Base-by-base conservation (phyloP, 2,797 vertebrate genomes). In the Periophthalmus magnuspinnatus region DNA sequence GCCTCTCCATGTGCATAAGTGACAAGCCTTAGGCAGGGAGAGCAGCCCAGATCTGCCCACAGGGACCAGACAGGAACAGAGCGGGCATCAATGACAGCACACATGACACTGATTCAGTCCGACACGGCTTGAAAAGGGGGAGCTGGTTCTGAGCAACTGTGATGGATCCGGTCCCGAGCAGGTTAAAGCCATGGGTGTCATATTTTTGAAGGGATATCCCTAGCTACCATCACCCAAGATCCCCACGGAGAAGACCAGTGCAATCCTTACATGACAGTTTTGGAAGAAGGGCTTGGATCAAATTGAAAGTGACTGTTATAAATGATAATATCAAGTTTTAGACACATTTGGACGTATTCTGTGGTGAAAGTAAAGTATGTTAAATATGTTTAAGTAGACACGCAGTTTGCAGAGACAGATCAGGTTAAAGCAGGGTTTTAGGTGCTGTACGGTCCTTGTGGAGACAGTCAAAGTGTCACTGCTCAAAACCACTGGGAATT, bases 1-100 rank as follows among this genome's bases (percentile, higher is more conserved):
- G 63, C 47, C 33, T 50, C 28, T 50, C 24, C 28, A 50, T 33
- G 45, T 65, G 63, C 24, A 50, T 65, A 50, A 32, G 47, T 65
- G 63, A 65, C 63, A 65, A 65, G 63, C 63, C 63, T 65, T n/a
- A 65, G 63, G 63, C 63, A 65, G 63, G 24, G 47, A 65, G 63
- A 50, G 47, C 47, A 50, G 47, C 63, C 24, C 24, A 52, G 47
- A 65, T 65, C 24, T 65, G 45, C 63, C 63, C 47, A 65, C 24
- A 21, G 63, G 63, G 63, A 65, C 63, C 63, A 50, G 63, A 65
- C 21, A 50, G 28, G 63, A 65, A 50, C 63, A 65, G 63, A 65
- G 47, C 45, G 28, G 47, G 45, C 63, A 65, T 65, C 63, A 65
- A 52, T 65, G 63, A 33, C 63, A 65, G 28, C 63, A 34, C 28